Evolutionary conservation across 2,113 vertebrate genomes (phyloP), one percentile per base, ranked within the genome.

Genomic region (Heloderma charlesbogerti): DNA sequence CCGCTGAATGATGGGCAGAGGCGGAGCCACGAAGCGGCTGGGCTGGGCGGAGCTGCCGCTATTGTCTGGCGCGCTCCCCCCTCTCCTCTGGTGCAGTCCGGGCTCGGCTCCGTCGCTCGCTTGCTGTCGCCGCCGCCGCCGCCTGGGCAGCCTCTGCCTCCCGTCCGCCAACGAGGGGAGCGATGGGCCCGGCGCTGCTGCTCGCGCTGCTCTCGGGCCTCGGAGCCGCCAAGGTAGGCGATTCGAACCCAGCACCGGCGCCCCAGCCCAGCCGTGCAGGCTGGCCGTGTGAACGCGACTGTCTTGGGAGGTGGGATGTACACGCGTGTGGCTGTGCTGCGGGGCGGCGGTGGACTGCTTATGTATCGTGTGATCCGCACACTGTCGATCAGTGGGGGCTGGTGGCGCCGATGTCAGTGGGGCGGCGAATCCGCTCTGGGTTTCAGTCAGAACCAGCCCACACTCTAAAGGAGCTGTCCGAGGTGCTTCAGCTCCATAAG

Each of bases 181-280:
- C 84, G 89, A 90, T 90, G 89, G 89, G 89, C 89, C 89, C 89
- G 74, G 84, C 89, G 89, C 89, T 90, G 89, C 84, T 90, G 89
- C 89, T 90, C 48, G 89, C 89, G 89, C 89, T 86, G 89, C 89
- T 90, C 84, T 90, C 89, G 89, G 77, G 84, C 89, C 89, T 90
- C 84, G 89, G 89, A 90, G 89, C 89, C 84, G 84, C 89, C 89
- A 90, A 90, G 89, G 89, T 90, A 90, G 83, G 88, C 25, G 57
- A 54, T 29, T 34, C 71, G 81, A 45, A 63, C 37, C 54, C 79
- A 34, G 57, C 8, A 10, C 51, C 34, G 25, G 9, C 0, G 29
- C 29, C 34, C 12, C 9, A 79, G 43, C 51, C 29, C 3, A 18
- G 31, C 37, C 40, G 15, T 22, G 43, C 43, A 82, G 31, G 27